A percentile compares a stretch with the other conserved stretches of the same genome.
phyloP scores from a whole-genome alignment of 2,888 invertebrate genomes.

The Papilio demoleus region DNA sequence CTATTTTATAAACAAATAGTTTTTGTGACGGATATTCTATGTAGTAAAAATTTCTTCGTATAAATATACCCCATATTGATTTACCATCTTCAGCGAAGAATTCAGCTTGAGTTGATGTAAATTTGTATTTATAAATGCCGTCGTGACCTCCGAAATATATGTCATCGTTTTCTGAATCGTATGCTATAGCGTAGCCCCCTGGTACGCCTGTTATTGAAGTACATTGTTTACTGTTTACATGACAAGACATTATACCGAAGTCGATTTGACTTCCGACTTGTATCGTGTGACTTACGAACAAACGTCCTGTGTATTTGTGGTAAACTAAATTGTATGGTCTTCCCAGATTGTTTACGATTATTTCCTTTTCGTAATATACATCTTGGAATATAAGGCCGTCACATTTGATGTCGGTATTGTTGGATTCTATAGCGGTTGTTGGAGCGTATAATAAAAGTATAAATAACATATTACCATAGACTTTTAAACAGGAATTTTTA shows the following conservation, averaged over 20 bases:
- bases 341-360: constrained; percentile 57
- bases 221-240: constrained; percentile 57
- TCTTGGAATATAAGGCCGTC: constrained; percentile 66
- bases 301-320: constrained; percentile 65
- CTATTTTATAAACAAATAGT: constrained; percentile 61
- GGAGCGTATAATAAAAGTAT: constrained; percentile 16
- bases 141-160: constrained; percentile 74
- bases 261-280: constrained; percentile 60
- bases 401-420: constrained; percentile 52
- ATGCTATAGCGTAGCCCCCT: constrained; percentile 71
- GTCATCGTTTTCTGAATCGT: constrained; percentile 71
- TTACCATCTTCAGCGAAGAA: constrained; percentile 70
- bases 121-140: constrained; percentile 75
- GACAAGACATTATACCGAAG: constrained; percentile 64
- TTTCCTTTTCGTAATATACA: constrained; percentile 63
- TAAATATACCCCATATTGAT: constrained; percentile 70
- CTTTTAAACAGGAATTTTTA: not conserved
- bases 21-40: constrained; percentile 72
- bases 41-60: constrained; percentile 69
- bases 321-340: constrained; percentile 67
- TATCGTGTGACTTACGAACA: constrained; percentile 73
- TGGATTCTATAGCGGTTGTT: not conserved
- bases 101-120: constrained; percentile 63
- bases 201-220: constrained; percentile 57
- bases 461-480: constrained; percentile 19